Evolutionary conservation across 1,140 invertebrate species (phyloP), one percentile per base, ranked within the genome.

Genomic region (Leptopilina boulardi): DNA sequence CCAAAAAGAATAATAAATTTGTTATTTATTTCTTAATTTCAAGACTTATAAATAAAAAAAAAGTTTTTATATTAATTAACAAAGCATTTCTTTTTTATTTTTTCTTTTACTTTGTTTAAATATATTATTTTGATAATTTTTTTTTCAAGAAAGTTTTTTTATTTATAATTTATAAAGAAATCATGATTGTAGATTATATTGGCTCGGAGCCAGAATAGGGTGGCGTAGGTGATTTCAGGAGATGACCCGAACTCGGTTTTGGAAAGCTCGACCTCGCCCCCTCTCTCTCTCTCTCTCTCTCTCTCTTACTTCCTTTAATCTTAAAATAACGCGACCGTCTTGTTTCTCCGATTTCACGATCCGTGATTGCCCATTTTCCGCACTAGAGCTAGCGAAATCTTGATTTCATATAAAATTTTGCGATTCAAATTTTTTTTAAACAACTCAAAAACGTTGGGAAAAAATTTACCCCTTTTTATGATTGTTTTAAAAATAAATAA

Each of bases 221-320:
- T 86, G 82, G 88, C 87, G 88, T 89, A 87, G 88, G 88, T 88
- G 88, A 88, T 83, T 82, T 80, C 82, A 84, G 80, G 82, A 88
- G 83, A 86, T 89, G 87, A 89, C 88, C 88, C 86, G 87, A 87
- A 87, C 83, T 82, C 86, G 84, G 84, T 86, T 85, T 80, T 73
- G 79, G 72, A 73, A 80, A 84, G 42, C 84, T 87, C 88, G 88
- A 89, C 86, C 87, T 87, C 88, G 84, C 78, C 84, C 82, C 85
- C 84, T 79, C 80, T 77, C 77, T 76, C 87, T 85, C 80, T 84
- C 82, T 85, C 84, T 80, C 81, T 78, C 75, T 76, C 78, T 77
- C 77, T 76, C 87, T 85, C 80, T 84, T 82, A 84, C 84, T 80
- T 81, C 77, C 75, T 76, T 76, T 81, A 78, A 82, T 83, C 87